Evolutionary conservation across 1,140 invertebrate genomes (phyloP).

Genomic region (Neelides sp.): DNA sequence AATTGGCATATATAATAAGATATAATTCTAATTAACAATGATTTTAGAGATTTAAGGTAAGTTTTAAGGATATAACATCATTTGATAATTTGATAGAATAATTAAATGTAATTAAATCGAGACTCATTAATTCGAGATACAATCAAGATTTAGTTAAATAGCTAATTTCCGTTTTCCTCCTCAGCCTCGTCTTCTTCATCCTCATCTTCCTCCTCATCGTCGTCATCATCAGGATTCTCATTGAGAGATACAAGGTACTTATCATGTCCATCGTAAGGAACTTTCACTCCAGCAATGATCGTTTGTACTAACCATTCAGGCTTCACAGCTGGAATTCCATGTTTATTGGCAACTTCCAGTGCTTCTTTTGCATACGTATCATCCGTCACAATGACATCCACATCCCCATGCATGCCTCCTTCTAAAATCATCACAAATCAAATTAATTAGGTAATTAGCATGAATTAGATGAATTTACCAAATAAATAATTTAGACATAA

Average conservation of each 20-base stretch:
- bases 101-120: background rate
- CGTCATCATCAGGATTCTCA: background rate
- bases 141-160: background rate
- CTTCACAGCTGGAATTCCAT: conserved; percentile 21
- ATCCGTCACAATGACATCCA: conserved; percentile 24
- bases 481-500: too few relatives aligned
- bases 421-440: conserved; percentile 1
- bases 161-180: background rate
- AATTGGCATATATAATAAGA: too few relatives aligned
- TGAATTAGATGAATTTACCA: background rate
- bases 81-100: background rate
- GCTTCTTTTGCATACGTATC: conserved; percentile 9
- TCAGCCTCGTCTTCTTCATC: background rate
- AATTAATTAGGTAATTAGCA: background rate
- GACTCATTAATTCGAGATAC: conserved; percentile 2
- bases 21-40: background rate
- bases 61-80: background rate
- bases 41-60: background rate
- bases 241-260: conserved; percentile 5
- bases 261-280: conserved; percentile 19
- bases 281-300: conserved; percentile 23
- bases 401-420: conserved; percentile 13
- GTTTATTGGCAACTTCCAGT: conserved; percentile 1
- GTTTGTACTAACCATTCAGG: conserved; percentile 30
- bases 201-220: background rate